A percentile compares a stretch with the other conserved stretches of the same genome.
These are phyloP conservation scores for Eutrigla gurnardus DNA, from an alignment of 2,797 vertebrate genomes.

Conservation along the genomic window DNA sequence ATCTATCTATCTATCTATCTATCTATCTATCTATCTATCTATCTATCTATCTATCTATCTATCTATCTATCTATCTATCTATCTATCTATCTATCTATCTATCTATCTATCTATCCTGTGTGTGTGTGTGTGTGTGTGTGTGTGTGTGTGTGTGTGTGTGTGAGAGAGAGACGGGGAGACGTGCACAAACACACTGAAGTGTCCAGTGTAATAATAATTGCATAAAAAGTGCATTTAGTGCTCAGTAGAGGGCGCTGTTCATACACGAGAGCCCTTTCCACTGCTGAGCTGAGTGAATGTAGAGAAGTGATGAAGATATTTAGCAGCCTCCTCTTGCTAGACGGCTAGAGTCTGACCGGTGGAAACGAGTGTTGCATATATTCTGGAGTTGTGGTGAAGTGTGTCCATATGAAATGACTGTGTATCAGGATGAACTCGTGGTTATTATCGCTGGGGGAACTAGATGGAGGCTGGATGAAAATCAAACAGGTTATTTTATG, in stretches of 20 bases:
- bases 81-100: no score
- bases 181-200: neutral
- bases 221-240: neutral
- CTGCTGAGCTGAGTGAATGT: no score
- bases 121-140: neutral
- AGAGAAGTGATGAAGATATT: neutral
- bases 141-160: neutral
- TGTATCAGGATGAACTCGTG: no score
- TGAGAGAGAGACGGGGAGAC: no score
- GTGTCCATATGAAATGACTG: neutral
- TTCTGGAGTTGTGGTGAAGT: neutral
- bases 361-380: neutral
- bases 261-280: neutral
- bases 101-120: no score
- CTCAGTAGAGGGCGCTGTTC: conserved; percentile 1
- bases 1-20: no score
- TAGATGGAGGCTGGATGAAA: neutral
- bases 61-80: no score
- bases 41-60: no score
- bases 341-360: neutral
- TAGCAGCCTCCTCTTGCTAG: neutral
- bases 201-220: neutral
- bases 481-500: neutral
- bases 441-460: no score
- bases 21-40: no score